Percentiles rank a stretch among this genome's conserved stretches.
Conservation (phyloP, 2,888 invertebrate genomes). For the Tholera decimalis region DNA sequence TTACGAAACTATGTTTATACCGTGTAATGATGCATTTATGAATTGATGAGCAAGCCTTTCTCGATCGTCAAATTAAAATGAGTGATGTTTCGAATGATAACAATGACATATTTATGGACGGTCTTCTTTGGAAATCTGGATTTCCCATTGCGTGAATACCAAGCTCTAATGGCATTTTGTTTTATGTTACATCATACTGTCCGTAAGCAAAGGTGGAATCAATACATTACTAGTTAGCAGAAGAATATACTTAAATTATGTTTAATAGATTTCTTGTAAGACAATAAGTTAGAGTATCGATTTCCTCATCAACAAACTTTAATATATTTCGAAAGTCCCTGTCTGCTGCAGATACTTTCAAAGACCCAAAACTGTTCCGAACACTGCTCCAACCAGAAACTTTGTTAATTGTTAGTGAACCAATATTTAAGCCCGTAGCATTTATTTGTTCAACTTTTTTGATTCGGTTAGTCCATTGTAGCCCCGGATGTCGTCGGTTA, state of each 20-base stretch:
- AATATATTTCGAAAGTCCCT: slow-evolving; percentile 6
- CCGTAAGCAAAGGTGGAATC: not conserved
- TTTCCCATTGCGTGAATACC: slow-evolving; percentile 41
- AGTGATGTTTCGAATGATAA: slow-evolving; percentile 82
- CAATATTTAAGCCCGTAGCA: slow-evolving; percentile 41
- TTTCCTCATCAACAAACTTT: slow-evolving; percentile 3
- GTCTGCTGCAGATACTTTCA: slow-evolving; percentile 4
- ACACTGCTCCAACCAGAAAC: slow-evolving; percentile 25
- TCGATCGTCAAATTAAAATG: slow-evolving; percentile 82
- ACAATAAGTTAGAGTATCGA: not conserved
- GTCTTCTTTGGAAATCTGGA: slow-evolving; percentile 66
- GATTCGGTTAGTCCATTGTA: slow-evolving; percentile 64
- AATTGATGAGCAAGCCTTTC: slow-evolving; percentile 80
- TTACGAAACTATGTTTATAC: slow-evolving; percentile 71
- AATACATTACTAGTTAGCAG: not conserved
- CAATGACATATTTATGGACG: slow-evolving; percentile 79
- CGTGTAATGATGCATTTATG: slow-evolving; percentile 83
- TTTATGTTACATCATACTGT: slow-evolving; percentile 27
- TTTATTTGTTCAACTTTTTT: slow-evolving; percentile 68
- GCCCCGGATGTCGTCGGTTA: slow-evolving; percentile 70
- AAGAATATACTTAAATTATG: not conserved
- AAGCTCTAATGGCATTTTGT: slow-evolving; percentile 29
- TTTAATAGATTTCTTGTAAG: not conserved
- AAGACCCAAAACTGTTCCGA: not conserved
- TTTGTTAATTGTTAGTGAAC: slow-evolving; percentile 28